These are phyloP conservation scores for Eriosoma lanigerum DNA, from an alignment of 1,140 invertebrate species.

Conservation along the genomic window DNA sequence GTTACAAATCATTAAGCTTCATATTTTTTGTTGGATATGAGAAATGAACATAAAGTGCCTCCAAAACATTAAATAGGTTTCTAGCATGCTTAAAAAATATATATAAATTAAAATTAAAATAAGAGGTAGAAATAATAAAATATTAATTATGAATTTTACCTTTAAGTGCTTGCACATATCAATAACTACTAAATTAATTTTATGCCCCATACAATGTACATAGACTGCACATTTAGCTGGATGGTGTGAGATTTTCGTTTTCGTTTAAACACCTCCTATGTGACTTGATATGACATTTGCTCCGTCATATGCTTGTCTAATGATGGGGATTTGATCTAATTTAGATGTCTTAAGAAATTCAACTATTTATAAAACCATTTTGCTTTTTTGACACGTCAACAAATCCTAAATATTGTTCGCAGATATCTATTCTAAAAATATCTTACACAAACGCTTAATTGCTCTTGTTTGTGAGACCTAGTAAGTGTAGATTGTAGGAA, in stretches of 20 bases:
- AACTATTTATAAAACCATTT: background rate
- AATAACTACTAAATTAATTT: background rate
- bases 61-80: too few relatives aligned
- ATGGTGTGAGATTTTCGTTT: background rate
- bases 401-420: conserved; percentile 10
- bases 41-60: too few relatives aligned
- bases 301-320: conserved; percentile 11
- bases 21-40: too few relatives aligned
- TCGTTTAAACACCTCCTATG: background rate
- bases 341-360: background rate
- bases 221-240: background rate
- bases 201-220: background rate
- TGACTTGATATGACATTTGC: background rate
- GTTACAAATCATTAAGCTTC: too few relatives aligned
- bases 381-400: background rate
- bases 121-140: too few relatives aligned
- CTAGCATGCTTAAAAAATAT: too few relatives aligned
- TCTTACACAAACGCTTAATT: background rate
- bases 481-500: too few relatives aligned
- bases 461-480: background rate
- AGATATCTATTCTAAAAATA: background rate
- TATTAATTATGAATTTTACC: too few relatives aligned
- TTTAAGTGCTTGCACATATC: background rate
- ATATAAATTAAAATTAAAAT: too few relatives aligned
- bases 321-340: background rate